Percentiles rank a stretch among this genome's conserved stretches.
Conservation (phyloP, 2,888 invertebrate genomes). For the Phrixothrix hirtus region DNA sequence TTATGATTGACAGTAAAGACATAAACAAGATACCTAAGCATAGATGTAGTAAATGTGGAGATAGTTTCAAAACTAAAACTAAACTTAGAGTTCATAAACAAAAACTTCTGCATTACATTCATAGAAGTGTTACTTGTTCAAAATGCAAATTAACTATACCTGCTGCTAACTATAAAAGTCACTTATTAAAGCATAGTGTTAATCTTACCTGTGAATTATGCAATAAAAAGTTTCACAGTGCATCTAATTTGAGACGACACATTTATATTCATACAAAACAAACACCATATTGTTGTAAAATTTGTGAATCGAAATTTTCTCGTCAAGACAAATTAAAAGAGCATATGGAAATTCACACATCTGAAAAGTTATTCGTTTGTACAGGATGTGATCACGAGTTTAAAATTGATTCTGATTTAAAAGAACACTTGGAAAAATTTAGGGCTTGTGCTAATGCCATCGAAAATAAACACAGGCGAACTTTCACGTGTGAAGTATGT, state of each 20-base stretch:
- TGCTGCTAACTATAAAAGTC: slow-evolving; percentile 6
- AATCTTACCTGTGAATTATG: slow-evolving; percentile 7
- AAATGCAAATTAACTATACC: slow-evolving; percentile 5
- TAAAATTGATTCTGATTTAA: slow-evolving; percentile 18
- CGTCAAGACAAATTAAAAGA: slow-evolving; percentile 28
- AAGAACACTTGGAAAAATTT: background rate
- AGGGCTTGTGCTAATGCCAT: slow-evolving; percentile 33
- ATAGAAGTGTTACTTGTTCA: slow-evolving; percentile 8
- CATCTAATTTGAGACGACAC: slow-evolving; percentile 21
- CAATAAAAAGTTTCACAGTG: slow-evolving; percentile 6
- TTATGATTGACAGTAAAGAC: background rate
- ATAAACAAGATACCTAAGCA: background rate
- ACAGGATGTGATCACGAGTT: slow-evolving; percentile 41
- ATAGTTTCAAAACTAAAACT: slow-evolving; percentile 6
- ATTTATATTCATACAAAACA: slow-evolving; percentile 12
- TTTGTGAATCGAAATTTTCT: slow-evolving; percentile 22
- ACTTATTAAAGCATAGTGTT: slow-evolving; percentile 3
- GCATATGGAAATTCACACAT: slow-evolving; percentile 34
- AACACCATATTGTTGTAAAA: slow-evolving; percentile 29
- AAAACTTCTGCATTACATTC: slow-evolving; percentile 2
- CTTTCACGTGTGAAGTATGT: slow-evolving; percentile 42
- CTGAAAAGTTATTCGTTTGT: slow-evolving; percentile 36
- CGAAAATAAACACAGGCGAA: slow-evolving; percentile 37
- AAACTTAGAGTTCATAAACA: slow-evolving; percentile 1
- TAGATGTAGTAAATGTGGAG: slow-evolving; percentile 2